Conservation (phyloP, 2,113 vertebrate genomes). For the Talpa occidentalis region DNA sequence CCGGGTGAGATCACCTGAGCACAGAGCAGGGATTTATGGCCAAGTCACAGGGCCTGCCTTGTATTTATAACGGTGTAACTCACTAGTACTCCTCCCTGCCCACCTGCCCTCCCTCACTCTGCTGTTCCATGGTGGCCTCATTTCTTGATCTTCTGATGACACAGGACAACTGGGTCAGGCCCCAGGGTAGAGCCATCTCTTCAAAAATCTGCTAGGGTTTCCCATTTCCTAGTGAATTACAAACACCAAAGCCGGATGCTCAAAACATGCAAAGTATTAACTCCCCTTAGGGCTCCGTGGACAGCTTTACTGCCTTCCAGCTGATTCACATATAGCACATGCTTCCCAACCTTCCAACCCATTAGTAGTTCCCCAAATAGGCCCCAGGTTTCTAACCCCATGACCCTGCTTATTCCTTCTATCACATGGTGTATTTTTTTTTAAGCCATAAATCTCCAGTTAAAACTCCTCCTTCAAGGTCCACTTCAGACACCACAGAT, state of each 20-base stretch:
- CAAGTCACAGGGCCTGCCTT: slow-evolving; percentile 43
- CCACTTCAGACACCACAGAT: neutral
- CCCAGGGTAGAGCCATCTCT: neutral
- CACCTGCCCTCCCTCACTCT: neutral
- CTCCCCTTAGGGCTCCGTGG: neutral
- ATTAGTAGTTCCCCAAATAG: neutral
- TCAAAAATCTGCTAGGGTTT: neutral
- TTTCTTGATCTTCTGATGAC: neutral
- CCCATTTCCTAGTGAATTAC: neutral
- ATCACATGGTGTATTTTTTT: neutral
- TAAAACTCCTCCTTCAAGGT: neutral
- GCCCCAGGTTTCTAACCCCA: neutral
- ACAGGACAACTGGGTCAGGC: neutral
- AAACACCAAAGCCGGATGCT: no score
- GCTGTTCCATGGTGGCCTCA: neutral
- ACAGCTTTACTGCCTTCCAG: neutral
- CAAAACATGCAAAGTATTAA: neutral
- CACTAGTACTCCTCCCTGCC: neutral
- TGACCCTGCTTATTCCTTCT: neutral
- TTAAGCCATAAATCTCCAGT: neutral
- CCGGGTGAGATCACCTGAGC: slow-evolving; percentile 68
- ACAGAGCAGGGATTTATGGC: slow-evolving; percentile 46
- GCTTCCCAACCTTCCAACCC: neutral
- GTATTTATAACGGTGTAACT: slow-evolving; percentile 71
- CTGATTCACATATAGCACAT: neutral